Conservation (phyloP, 2,888 invertebrate genomes). For the Bimastos eiseni region DNA sequence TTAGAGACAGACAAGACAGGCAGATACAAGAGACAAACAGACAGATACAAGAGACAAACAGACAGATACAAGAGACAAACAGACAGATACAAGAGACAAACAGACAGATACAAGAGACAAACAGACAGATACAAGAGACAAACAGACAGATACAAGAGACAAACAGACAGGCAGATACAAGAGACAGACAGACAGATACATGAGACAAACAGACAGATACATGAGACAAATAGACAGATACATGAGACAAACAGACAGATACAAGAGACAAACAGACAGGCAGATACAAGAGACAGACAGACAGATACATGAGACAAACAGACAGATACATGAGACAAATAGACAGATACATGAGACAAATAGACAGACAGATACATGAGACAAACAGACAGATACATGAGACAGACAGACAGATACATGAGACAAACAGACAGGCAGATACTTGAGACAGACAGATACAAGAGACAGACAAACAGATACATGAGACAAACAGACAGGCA, state of each 20-base stretch:
- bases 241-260: neutral
- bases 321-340: neutral
- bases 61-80: neutral
- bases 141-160: neutral
- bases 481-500: too few relatives aligned
- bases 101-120: neutral
- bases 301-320: too few relatives aligned
- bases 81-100: too few relatives aligned
- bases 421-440: neutral
- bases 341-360: neutral
- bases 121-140: too few relatives aligned
- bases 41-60: neutral
- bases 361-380: neutral
- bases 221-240: neutral
- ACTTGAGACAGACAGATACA: too few relatives aligned
- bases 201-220: neutral
- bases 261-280: neutral
- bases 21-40: neutral
- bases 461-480: neutral
- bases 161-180: neutral
- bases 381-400: too few relatives aligned
- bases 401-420: neutral
- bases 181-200: too few relatives aligned
- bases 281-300: neutral
- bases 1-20: neutral